Evolutionary conservation across 2,113 vertebrate genomes (phyloP).

Genomic region (Excalfactoria chinensis): DNA sequence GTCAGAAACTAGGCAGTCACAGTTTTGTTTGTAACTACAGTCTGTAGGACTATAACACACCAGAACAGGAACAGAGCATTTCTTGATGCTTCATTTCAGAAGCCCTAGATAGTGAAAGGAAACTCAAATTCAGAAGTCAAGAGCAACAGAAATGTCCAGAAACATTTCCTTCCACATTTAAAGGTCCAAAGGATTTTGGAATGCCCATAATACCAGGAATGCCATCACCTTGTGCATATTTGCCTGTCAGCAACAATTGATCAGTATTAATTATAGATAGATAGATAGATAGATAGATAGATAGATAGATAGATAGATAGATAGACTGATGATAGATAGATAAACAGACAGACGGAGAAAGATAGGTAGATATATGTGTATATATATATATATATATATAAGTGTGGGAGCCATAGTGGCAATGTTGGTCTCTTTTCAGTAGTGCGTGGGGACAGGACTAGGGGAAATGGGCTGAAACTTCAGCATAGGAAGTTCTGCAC

Average conservation of each 20-base stretch:
- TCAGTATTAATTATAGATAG: neutral
- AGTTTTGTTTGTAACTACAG: neutral
- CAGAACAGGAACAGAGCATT: neutral
- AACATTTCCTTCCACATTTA: fast-evolving
- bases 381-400: too few relatives aligned
- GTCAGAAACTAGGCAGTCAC: neutral
- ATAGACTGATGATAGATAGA: too few relatives aligned
- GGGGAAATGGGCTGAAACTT: too few relatives aligned
- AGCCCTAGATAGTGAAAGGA: neutral
- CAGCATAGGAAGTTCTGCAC: too few relatives aligned
- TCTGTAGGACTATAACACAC: neutral
- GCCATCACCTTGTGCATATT: neutral
- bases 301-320: too few relatives aligned
- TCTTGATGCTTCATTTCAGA: neutral
- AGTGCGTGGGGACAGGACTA: too few relatives aligned
- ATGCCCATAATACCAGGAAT: neutral
- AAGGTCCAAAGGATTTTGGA: neutral
- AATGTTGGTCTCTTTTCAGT: too few relatives aligned
- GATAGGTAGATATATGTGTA: too few relatives aligned
- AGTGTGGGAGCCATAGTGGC: too few relatives aligned
- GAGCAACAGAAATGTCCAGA: neutral
- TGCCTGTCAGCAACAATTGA: neutral
- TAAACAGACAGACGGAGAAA: too few relatives aligned
- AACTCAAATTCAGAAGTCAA: neutral
- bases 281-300: too few relatives aligned